A percentile compares a stretch with the other conserved stretches of the same genome.
These are phyloP conservation scores for Orthonyx spaldingii DNA, from an alignment of 2,113 vertebrate species.

Conservation along the genomic window DNA sequence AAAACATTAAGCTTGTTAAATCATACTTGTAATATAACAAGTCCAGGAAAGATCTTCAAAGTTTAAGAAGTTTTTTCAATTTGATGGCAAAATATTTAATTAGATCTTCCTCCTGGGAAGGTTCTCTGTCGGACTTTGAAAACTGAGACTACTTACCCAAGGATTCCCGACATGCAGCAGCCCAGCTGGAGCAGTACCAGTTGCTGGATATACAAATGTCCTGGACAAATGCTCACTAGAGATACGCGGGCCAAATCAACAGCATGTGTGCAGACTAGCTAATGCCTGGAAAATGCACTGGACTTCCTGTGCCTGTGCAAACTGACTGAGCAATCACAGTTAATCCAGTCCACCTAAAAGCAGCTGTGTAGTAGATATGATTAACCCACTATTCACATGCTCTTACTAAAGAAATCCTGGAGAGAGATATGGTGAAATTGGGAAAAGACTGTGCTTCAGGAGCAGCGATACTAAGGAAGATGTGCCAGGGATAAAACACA, in stretches of 20 bases:
- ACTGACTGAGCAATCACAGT: not conserved
- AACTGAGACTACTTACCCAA: not conserved
- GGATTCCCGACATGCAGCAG: not conserved
- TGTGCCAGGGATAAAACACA: not conserved
- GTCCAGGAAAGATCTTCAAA: not conserved
- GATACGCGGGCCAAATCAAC: not conserved
- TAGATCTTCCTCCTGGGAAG: not conserved
- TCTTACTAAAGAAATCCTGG: not conserved
- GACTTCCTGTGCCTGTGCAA: not conserved
- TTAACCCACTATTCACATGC: not conserved
- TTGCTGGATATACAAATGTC: not conserved
- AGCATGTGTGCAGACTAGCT: not conserved
- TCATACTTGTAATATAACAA: not conserved
- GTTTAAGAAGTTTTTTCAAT: not conserved
- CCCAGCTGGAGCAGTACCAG: not conserved
- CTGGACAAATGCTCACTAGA: not conserved
- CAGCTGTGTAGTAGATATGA: not conserved
- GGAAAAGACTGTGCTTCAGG: not conserved
- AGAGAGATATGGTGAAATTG: not conserved
- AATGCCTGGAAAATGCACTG: not conserved
- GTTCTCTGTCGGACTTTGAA: not conserved
- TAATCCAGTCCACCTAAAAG: not conserved
- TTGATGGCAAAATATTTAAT: not conserved
- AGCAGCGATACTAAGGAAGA: not conserved
- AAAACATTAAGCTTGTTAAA: slow-evolving; percentile 11